Percentiles rank a stretch among this genome's conserved stretches.
Evolutionary conservation across 2,113 vertebrate species (phyloP).

Genomic region (Glaucidium brasilianum): DNA sequence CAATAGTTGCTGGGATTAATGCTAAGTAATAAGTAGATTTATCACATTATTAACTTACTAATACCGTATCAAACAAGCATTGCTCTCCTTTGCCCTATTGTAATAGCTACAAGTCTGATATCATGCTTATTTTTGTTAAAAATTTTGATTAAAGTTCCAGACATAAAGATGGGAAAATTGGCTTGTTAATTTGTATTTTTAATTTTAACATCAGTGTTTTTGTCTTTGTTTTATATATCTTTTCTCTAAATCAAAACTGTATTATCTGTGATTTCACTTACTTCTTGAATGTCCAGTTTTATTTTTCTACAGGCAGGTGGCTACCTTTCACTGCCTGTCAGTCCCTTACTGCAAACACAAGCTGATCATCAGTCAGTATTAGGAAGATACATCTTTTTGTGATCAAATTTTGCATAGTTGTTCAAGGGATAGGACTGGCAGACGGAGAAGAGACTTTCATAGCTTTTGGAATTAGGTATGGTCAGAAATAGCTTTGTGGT

Average conservation of each 20-base stretch:
- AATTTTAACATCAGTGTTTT: neutral
- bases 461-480: neutral
- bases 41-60: slow-evolving; percentile 60
- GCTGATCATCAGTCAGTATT: neutral
- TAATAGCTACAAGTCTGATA: slow-evolving; percentile 28
- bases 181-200: neutral
- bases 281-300: neutral
- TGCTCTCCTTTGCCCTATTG: neutral
- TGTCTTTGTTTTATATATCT: neutral
- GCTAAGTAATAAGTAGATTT: slow-evolving; percentile 60
- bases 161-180: neutral
- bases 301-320: slow-evolving; percentile 1
- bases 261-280: neutral
- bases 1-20: slow-evolving; percentile 59
- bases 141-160: neutral
- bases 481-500: neutral
- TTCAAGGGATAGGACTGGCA: neutral
- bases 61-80: slow-evolving; percentile 48
- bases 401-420: neutral
- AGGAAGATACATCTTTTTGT: neutral
- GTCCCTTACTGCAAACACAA: neutral
- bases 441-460: neutral
- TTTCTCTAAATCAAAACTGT: neutral
- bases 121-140: slow-evolving; percentile 9
- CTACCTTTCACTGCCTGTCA: neutral